Conservation (phyloP, 2,888 invertebrate genomes). For the Prosopocoilus inquinatus region DNA sequence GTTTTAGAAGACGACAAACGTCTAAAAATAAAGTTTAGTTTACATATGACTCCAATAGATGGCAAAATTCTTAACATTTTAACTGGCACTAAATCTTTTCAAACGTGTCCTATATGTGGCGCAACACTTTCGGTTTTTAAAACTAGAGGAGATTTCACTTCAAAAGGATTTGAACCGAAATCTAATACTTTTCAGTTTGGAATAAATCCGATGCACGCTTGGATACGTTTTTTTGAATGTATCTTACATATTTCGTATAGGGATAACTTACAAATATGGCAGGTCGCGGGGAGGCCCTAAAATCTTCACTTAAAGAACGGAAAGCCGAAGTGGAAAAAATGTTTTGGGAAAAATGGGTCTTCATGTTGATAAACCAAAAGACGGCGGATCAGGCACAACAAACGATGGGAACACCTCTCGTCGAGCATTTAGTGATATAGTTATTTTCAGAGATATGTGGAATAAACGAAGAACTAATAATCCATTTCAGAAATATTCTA, state of each 20-base stretch:
- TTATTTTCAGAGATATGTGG: no score
- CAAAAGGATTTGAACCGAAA: not conserved
- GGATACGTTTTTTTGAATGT: not conserved
- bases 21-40: not conserved
- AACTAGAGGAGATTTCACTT: not conserved
- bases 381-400: not conserved
- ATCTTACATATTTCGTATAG: conserved; percentile 3
- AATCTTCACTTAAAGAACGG: not conserved
- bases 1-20: not conserved
- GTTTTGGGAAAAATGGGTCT: not conserved
- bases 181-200: conserved; percentile 1
- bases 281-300: not conserved
- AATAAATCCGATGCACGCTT: conserved; percentile 1
- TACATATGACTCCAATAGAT: conserved; percentile 2
- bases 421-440: not conserved
- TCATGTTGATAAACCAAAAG: not conserved
- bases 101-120: conserved; percentile 2
- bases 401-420: not conserved
- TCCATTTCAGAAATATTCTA: not conserved
- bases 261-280: not conserved
- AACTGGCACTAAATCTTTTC: conserved; percentile 4
- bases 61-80: not conserved
- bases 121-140: not conserved
- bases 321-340: not conserved
- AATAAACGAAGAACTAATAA: not conserved